Percentiles rank a stretch among this genome's conserved stretches.
Evolutionary conservation across 2,797 vertebrate genomes (phyloP).

Genomic region (Dicrostonyx torquatus): DNA sequence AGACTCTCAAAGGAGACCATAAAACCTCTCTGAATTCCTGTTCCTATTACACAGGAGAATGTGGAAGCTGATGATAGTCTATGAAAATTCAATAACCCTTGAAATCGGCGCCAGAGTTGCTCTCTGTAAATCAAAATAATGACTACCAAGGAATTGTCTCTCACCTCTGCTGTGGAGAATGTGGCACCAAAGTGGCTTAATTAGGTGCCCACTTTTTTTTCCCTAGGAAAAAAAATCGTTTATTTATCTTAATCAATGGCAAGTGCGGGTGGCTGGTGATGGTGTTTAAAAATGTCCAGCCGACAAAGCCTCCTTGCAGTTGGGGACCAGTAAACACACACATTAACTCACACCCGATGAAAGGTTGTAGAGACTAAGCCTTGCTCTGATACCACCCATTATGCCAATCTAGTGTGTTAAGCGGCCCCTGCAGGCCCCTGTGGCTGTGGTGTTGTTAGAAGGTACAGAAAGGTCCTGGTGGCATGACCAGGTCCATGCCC

Average conservation of each 20-base stretch:
- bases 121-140: constrained; percentile 92
- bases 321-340: constrained; percentile 59
- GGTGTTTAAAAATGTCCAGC: constrained; percentile 84
- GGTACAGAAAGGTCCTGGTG: neutral
- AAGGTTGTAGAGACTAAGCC: neutral
- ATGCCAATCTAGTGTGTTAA: neutral
- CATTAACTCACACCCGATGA: constrained; percentile 50
- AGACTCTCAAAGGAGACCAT: constrained; percentile 38
- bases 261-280: constrained; percentile 85
- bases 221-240: constrained; percentile 82
- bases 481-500: fast-evolving
- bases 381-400: constrained; percentile 20
- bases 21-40: neutral
- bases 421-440: too few species aligned
- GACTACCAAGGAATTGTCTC: constrained; percentile 90
- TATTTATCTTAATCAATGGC: constrained; percentile 91
- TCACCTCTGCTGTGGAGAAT: constrained; percentile 91
- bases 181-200: constrained; percentile 89
- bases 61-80: constrained; percentile 79
- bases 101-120: constrained; percentile 86
- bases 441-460: neutral
- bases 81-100: constrained; percentile 87
- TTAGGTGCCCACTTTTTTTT: constrained; percentile 84
- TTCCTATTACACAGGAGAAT: constrained; percentile 63
- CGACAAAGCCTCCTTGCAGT: constrained; percentile 44